Conservation (phyloP, 2,888 invertebrate species). For the Lordiphosa fenestrarum region DNA sequence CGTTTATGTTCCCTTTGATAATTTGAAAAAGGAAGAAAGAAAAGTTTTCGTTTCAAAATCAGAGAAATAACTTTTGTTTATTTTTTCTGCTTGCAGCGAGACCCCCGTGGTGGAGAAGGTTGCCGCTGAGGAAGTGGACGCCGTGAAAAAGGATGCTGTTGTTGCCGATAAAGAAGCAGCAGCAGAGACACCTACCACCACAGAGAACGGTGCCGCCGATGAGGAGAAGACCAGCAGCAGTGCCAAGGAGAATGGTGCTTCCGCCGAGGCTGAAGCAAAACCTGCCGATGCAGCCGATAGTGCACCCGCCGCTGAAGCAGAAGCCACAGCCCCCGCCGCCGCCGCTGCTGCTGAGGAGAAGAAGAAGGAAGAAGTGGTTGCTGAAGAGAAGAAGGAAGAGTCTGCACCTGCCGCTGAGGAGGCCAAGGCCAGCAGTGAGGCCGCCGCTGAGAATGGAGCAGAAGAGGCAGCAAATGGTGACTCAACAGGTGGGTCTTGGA, state of each 20-base stretch:
- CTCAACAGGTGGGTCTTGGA: conserved; percentile 73
- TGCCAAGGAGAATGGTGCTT: conserved; percentile 67
- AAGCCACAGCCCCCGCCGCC: conserved; percentile 45
- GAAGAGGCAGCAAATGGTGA: conserved; percentile 78
- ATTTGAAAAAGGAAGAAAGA: too few relatives aligned
- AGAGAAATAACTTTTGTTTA: neutral
- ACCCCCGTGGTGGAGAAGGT: conserved; percentile 79
- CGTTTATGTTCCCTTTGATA: too few relatives aligned
- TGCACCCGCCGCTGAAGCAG: conserved; percentile 67
- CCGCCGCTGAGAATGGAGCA: conserved; percentile 69
- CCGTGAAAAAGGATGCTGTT: conserved; percentile 69
- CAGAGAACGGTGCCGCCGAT: conserved; percentile 75
- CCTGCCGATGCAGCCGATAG: conserved; percentile 43
- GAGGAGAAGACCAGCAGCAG: conserved; percentile 60
- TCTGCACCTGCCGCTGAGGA: conserved; percentile 48
- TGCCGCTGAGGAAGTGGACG: conserved; percentile 78
- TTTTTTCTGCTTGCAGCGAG: conserved; percentile 63
- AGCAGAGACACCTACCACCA: conserved; percentile 65
- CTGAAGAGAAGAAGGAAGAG: conserved; percentile 45
- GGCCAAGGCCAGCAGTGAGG: conserved; percentile 68
- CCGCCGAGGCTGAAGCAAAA: conserved; percentile 50
- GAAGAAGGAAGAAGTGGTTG: conserved; percentile 44
- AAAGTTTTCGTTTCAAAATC: too few relatives aligned
- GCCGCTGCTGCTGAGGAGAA: conserved; percentile 34
- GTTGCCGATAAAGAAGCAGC: conserved; percentile 58